These are phyloP conservation scores for Rhombomys opimus DNA, from an alignment of 2,113 vertebrate genomes.

Conservation along the genomic window DNA sequence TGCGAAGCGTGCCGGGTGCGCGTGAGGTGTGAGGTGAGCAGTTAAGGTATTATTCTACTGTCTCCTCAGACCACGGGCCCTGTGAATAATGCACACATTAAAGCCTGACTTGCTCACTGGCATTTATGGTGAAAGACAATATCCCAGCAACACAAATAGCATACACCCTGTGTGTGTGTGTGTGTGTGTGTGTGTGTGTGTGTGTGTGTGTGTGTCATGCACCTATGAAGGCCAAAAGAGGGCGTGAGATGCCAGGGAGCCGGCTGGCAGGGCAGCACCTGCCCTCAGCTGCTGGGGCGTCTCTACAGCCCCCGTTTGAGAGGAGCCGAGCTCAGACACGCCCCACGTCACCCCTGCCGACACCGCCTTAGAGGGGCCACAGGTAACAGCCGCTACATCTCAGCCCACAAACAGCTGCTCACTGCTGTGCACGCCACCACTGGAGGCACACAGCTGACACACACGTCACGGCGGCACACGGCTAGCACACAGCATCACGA, in stretches of 20 bases:
- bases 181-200: not conserved
- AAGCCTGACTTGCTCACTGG: not conserved
- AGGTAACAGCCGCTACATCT: not conserved
- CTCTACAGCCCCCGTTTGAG: not conserved
- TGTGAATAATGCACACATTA: too few species aligned
- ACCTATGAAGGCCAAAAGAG: not conserved
- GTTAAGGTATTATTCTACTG: not conserved
- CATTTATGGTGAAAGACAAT: not conserved
- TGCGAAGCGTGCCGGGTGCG: not conserved
- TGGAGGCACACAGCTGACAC: not conserved
- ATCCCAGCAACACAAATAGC: not conserved
- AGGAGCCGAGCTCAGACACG: not conserved
- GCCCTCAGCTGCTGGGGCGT: not conserved
- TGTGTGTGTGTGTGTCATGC: not conserved
- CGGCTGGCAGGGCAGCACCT: not conserved
- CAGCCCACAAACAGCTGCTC: not conserved
- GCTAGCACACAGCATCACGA: too few species aligned
- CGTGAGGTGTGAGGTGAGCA: not conserved
- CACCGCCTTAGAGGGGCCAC: too few species aligned
- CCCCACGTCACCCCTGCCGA: not conserved
- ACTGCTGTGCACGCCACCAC: accelerated
- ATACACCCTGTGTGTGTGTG: not conserved
- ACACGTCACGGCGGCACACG: not conserved
- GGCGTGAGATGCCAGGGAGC: too few species aligned
- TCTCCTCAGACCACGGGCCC: not conserved